Evolutionary conservation across 64 coral and sea anemone genomes (phyloP).

Genomic region (Actinia tenebrosa): DNA sequence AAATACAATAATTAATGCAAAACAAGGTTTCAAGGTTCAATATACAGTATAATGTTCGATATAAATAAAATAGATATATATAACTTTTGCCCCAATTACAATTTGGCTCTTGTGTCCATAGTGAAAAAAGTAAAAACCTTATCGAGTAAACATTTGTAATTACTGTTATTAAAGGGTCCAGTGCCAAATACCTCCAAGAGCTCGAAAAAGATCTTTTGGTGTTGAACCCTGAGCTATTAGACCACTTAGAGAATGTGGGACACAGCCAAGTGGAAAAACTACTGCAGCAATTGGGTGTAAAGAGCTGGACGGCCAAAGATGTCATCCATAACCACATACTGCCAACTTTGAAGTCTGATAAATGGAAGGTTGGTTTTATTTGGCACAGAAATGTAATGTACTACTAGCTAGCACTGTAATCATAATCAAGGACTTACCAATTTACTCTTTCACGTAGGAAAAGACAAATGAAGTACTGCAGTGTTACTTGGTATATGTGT

Average conservation of each 20-base stretch:
- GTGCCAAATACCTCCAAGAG: constrained; percentile 7
- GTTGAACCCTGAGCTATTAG: constrained; percentile 50
- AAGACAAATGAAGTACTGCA: constrained; percentile 43
- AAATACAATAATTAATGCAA: too few species aligned
- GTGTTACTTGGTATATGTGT: constrained; percentile 73
- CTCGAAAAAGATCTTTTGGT: constrained; percentile 58
- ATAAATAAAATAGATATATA: too few species aligned
- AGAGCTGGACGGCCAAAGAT: constrained; percentile 58
- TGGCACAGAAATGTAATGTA: too few species aligned
- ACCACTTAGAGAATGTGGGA: constrained; percentile 57
- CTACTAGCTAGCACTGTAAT: too few species aligned
- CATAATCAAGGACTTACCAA: too few species aligned
- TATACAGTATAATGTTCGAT: too few species aligned
- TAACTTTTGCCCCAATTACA: too few species aligned
- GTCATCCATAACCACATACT: constrained; percentile 81
- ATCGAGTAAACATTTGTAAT: background rate
- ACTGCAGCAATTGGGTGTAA: constrained; percentile 67
- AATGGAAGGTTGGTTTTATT: constrained; percentile 57
- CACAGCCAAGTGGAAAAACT: constrained; percentile 74
- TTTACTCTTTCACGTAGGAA: constrained; percentile 2
- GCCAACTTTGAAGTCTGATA: constrained; percentile 61
- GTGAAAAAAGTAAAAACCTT: too few species aligned
- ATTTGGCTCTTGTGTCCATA: too few species aligned
- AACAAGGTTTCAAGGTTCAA: too few species aligned
- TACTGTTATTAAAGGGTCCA: constrained; percentile 9